phyloP scores from a whole-genome alignment of 2,113 vertebrate species.

The Xerus inauris region DNA sequence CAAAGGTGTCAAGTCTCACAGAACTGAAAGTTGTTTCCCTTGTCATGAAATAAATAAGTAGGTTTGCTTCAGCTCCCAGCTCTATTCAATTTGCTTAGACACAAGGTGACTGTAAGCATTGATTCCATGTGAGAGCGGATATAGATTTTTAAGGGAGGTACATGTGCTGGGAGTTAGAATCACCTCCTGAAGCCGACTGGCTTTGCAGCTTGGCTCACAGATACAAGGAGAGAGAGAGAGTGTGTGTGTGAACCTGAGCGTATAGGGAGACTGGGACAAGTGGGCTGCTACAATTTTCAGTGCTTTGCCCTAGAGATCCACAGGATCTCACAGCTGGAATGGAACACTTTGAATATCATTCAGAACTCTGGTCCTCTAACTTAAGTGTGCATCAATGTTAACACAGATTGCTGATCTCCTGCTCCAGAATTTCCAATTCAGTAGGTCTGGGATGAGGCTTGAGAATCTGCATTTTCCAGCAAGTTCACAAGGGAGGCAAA shows the following conservation, averaged over 20 bases:
- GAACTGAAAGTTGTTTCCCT: conserved; percentile 83
- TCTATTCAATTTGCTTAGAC: conserved; percentile 88
- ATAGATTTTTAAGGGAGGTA: conserved; percentile 85
- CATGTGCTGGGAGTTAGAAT: conserved; percentile 67
- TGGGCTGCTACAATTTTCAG: neutral
- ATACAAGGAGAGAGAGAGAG: neutral
- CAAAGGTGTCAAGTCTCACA: conserved; percentile 85
- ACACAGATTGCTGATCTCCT: neutral
- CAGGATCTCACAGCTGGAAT: neutral
- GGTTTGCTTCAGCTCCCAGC: conserved; percentile 79
- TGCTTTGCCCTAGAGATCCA: neutral
- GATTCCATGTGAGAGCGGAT: conserved; percentile 79
- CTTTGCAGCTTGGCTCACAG: neutral
- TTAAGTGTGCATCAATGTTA: neutral
- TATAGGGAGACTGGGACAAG: neutral
- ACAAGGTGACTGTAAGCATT: conserved; percentile 84
- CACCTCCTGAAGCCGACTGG: conserved; percentile 38
- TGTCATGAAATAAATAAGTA: conserved; percentile 85
- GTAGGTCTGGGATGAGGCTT: neutral
- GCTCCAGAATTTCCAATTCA: neutral
- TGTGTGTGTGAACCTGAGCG: neutral
- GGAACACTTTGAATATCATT: neutral
- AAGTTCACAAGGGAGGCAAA: neutral
- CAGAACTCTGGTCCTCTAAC: neutral
- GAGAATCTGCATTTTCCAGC: neutral